These are phyloP conservation scores for Lydus trimaculatus DNA, from an alignment of 2,888 invertebrate species.

Conservation along the genomic window DNA sequence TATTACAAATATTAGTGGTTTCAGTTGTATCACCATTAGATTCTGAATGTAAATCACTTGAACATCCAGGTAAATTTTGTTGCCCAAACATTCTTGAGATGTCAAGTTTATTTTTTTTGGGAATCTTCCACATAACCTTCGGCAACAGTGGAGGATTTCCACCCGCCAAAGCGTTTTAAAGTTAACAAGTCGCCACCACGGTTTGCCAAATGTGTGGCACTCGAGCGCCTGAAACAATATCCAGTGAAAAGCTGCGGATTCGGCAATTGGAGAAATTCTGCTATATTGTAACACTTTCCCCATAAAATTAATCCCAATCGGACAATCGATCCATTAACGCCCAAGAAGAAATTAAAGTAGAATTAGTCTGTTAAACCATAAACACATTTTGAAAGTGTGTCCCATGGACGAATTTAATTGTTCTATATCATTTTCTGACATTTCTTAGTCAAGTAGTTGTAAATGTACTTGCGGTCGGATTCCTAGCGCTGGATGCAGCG, in stretches of 20 bases:
- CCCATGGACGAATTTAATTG: no score
- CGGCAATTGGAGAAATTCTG: conserved; percentile 27
- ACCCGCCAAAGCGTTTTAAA: conserved; percentile 36
- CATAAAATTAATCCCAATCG: conserved; percentile 38
- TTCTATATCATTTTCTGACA: no score
- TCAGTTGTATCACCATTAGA: no score
- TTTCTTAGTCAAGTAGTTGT: no score
- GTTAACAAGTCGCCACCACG: conserved; percentile 34
- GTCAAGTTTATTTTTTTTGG: conserved; percentile 8
- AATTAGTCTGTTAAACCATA: no score
- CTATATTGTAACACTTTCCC: conserved; percentile 32
- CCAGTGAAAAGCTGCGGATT: conserved; percentile 36
- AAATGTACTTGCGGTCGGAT: no score
- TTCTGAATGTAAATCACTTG: neutral
- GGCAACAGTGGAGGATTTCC: conserved; percentile 36
- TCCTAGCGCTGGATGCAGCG: no score
- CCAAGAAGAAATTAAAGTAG: no score
- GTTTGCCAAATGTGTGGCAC: conserved; percentile 35
- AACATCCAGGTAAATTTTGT: conserved; percentile 13
- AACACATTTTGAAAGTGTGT: no score
- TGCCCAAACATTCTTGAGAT: conserved; percentile 12
- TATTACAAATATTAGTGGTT: no score
- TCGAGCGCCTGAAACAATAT: conserved; percentile 37
- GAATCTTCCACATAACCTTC: conserved; percentile 39
- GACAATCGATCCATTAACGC: conserved; percentile 21